Evolutionary conservation across 2,113 vertebrate species (phyloP).

Genomic region (Lota lota): DNA sequence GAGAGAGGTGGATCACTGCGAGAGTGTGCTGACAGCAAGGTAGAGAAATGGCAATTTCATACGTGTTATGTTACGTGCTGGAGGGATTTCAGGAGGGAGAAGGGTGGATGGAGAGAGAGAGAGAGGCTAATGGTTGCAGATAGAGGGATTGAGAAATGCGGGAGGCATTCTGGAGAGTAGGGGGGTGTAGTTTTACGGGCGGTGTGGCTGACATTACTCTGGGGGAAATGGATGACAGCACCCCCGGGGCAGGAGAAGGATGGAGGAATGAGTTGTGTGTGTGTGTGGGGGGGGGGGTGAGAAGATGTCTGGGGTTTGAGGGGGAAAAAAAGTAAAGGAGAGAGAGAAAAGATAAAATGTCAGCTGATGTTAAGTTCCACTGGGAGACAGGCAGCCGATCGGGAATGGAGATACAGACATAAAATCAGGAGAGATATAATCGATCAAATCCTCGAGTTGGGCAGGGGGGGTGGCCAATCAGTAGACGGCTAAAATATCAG

Average conservation of each 20-base stretch:
- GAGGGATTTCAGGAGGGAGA: constrained; percentile 2
- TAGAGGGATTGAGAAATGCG: no score
- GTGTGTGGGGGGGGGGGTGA: constrained; percentile 10
- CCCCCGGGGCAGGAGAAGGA: constrained; percentile 5
- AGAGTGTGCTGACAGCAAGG: constrained; percentile 25
- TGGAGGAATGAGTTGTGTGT: constrained; percentile 6
- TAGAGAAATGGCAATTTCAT: constrained; percentile 21
- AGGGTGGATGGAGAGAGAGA: constrained; percentile 1
- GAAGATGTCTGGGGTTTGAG: not conserved
- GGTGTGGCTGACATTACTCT: constrained; percentile 17
- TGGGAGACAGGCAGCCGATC: not conserved
- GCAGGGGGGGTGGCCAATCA: no score
- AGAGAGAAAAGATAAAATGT: constrained; percentile 16
- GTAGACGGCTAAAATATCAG: no score
- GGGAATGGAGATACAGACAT: not conserved
- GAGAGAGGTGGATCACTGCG: constrained; percentile 26
- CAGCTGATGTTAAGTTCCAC: constrained; percentile 37
- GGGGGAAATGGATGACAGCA: constrained; percentile 28
- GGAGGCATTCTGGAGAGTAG: no score
- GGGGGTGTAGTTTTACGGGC: constrained; percentile 2
- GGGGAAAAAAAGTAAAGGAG: constrained; percentile 2
- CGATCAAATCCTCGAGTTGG: no score
- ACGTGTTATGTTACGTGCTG: not conserved
- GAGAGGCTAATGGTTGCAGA: not conserved
- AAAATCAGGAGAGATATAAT: no score